Evolutionary conservation across 2,113 vertebrate species (phyloP).

Genomic region (Thunnus maccoyii): DNA sequence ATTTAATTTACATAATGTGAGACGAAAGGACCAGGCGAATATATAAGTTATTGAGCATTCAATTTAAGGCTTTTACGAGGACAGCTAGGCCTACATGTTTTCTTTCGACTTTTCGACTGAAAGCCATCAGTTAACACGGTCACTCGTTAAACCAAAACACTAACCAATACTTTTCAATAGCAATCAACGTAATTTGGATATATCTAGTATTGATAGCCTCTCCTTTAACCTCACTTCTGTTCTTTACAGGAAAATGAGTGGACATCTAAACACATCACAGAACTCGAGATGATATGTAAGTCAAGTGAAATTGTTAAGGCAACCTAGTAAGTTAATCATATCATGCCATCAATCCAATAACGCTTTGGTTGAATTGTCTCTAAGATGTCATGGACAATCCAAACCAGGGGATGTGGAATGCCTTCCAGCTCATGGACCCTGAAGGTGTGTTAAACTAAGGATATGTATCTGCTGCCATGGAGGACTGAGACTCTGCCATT

Average conservation of each 20-base stretch:
- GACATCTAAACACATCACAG: constrained; percentile 84
- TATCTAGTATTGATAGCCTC: too few relatives aligned
- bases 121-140: too few relatives aligned
- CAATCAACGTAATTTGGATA: neutral
- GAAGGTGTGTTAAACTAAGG: constrained; percentile 78
- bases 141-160: too few relatives aligned
- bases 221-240: neutral
- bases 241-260: constrained; percentile 84
- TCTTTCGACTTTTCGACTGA: too few relatives aligned
- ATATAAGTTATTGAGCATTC: too few relatives aligned
- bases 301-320: constrained; percentile 32
- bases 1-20: too few relatives aligned
- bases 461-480: too few relatives aligned
- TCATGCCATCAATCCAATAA: neutral
- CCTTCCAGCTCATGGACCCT: constrained; percentile 86
- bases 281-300: constrained; percentile 93
- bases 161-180: neutral
- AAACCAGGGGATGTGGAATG: constrained; percentile 88
- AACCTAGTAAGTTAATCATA: neutral
- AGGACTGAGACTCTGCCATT: neutral
- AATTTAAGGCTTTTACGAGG: too few relatives aligned
- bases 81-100: too few relatives aligned
- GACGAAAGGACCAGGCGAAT: too few relatives aligned
- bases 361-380: neutral
- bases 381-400: constrained; percentile 88